These are phyloP conservation scores for Drosophila nr. perissopoda DNA, from an alignment of 2,888 invertebrate genomes.

Conservation along the genomic window DNA sequence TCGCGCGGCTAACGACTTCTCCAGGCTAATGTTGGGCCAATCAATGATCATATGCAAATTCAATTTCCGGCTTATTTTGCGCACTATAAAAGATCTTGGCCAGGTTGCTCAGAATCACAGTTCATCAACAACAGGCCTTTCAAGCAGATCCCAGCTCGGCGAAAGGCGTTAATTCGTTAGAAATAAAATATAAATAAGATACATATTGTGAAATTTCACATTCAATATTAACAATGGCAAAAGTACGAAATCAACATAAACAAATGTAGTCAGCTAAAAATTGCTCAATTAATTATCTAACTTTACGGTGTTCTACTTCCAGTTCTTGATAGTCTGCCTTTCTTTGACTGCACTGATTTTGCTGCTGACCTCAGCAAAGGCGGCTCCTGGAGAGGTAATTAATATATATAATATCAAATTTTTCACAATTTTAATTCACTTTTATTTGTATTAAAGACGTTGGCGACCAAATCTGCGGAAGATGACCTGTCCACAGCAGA, in stretches of 20 bases:
- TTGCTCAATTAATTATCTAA: slow-evolving; percentile 15
- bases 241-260: slow-evolving; percentile 46
- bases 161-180: slow-evolving; percentile 69
- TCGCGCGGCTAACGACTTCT: slow-evolving; percentile 61
- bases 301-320: slow-evolving; percentile 33
- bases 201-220: slow-evolving; percentile 56
- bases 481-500: slow-evolving; percentile 69
- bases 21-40: slow-evolving; percentile 66
- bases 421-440: not conserved
- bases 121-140: slow-evolving; percentile 49
- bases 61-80: slow-evolving; percentile 56
- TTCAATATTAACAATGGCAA: slow-evolving; percentile 60
- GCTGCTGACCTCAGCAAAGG: slow-evolving; percentile 10
- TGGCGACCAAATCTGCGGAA: slow-evolving; percentile 16
- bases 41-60: slow-evolving; percentile 77
- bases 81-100: slow-evolving; percentile 65
- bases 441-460: slow-evolving; percentile 10
- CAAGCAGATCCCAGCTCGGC: slow-evolving; percentile 39
- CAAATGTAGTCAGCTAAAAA: not conserved
- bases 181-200: slow-evolving; percentile 8
- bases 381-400: slow-evolving; percentile 62
- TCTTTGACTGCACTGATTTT: slow-evolving; percentile 36
- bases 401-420: not conserved
- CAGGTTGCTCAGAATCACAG: slow-evolving; percentile 46
- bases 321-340: slow-evolving; percentile 45